Base-by-base conservation (phyloP, 2,797 vertebrate species). In the Thalassophryne amazonica region DNA sequence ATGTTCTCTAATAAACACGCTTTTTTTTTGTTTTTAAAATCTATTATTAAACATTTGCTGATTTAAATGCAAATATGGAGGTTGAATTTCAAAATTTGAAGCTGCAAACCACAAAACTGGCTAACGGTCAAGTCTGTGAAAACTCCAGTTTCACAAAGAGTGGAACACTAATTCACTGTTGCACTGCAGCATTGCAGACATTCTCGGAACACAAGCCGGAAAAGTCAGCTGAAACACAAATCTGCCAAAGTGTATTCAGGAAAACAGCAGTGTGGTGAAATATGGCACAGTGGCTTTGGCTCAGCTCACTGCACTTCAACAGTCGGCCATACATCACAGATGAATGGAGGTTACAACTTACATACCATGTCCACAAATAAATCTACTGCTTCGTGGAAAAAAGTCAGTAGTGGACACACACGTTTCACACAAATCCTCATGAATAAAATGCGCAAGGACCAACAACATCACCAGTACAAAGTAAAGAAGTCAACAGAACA, bases 351-450 rank as follows among this genome's bases (percentile, higher is more conserved):
- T 25, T 28, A 54, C 51, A 27, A 33, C 24, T 19, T n/a, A n/a
- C 20, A 48, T 68, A 62, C 57, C 55, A 41, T 51, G 32, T 12
- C 4, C 27, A 21, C 19, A 12, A 49, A 68, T 83, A 83, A 73
- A 76, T 76, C 66, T 56, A 1, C 29, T 39, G 19, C 73, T 76
- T 69, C 64, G 78, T 78, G 74, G 68, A 64, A 60, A 18, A 52
- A 14, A 5, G 4, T 13, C 20, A 45, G 55, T 63, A 69, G 54
- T 39, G 6, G 27, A 33, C n/a, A 54, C 25, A n/a, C 12, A 33
- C 19, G 21, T 16, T 27, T 25, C 7, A 21, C 16, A 17, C 38
- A 45, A 24, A 21, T 32, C 25, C 2, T 53, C 2, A 18, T 18
- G 35, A n/a, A n/a, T n/a, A n/a, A n/a, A n/a, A n/a, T n/a, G n/a